A percentile compares a stretch with the other conserved stretches of the same genome.
Conservation (phyloP, 2,888 invertebrate species). For the Peribatodes rhomboidaria region DNA sequence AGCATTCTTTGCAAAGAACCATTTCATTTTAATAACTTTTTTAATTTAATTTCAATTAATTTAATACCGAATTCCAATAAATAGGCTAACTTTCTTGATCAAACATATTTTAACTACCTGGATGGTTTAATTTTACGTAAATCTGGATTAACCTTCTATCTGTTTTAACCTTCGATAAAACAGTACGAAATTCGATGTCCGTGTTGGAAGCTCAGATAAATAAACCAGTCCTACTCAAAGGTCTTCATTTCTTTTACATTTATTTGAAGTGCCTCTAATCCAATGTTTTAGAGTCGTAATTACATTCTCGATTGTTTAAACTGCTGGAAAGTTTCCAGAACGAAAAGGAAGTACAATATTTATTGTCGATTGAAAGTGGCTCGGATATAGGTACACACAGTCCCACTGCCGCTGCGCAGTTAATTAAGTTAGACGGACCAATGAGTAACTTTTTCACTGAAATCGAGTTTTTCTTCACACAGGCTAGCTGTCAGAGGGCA, state of each 20-base stretch:
- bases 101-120: no score
- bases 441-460: constrained; percentile 48
- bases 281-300: neutral
- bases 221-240: no score
- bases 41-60: no score
- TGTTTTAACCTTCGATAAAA: no score
- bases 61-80: no score
- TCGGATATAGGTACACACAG: constrained; percentile 31
- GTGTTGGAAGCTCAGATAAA: no score
- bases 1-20: no score
- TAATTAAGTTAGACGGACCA: constrained; percentile 46
- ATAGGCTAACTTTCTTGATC: no score
- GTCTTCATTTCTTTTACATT: neutral
- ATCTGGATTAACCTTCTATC: no score
- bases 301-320: constrained; percentile 18
- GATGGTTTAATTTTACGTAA: no score
- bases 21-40: no score
- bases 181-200: no score
- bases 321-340: constrained; percentile 18
- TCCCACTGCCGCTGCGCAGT: constrained; percentile 37
- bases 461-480: constrained; percentile 42
- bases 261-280: neutral
- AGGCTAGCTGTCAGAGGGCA: neutral
- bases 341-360: constrained; percentile 37
- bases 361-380: constrained; percentile 43